Evolutionary conservation across 2,113 vertebrate genomes (phyloP).

Genomic region (Deroptyus accipitrinus): DNA sequence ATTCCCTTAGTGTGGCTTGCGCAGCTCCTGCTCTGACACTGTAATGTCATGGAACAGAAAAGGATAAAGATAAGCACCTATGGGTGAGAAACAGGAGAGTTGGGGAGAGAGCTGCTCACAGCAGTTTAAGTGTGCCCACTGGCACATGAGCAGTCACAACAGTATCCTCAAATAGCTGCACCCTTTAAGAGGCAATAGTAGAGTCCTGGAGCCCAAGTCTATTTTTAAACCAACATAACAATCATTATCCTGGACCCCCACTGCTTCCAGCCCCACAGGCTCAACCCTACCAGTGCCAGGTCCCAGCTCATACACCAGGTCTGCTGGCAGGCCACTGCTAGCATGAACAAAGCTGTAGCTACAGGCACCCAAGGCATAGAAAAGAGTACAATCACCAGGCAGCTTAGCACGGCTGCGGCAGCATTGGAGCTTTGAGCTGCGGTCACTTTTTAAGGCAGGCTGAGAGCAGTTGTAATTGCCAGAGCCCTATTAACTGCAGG

Average conservation of each 20-base stretch:
- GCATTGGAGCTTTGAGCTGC: background rate
- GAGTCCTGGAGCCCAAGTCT: background rate
- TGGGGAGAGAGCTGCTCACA: background rate
- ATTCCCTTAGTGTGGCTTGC: background rate
- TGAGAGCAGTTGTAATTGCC: background rate
- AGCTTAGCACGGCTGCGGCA: background rate
- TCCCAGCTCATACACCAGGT: background rate
- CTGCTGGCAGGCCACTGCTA: background rate
- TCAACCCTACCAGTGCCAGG: background rate
- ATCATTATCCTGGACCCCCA: background rate
- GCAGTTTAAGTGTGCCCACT: background rate
- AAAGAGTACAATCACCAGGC: background rate
- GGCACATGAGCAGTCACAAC: background rate
- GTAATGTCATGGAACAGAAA: accelerated
- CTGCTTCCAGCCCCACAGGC: background rate
- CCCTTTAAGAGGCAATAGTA: background rate
- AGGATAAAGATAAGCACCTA: background rate
- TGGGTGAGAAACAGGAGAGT: background rate
- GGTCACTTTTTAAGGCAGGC: background rate
- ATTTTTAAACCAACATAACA: background rate
- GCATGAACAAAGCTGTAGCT: background rate
- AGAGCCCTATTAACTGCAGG: background rate
- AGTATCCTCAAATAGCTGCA: background rate
- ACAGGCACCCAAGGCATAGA: background rate
- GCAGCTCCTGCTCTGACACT: background rate